These are phyloP conservation scores for Acinonyx jubatus DNA, from an alignment of 2,113 vertebrate genomes.

Conservation along the genomic window DNA sequence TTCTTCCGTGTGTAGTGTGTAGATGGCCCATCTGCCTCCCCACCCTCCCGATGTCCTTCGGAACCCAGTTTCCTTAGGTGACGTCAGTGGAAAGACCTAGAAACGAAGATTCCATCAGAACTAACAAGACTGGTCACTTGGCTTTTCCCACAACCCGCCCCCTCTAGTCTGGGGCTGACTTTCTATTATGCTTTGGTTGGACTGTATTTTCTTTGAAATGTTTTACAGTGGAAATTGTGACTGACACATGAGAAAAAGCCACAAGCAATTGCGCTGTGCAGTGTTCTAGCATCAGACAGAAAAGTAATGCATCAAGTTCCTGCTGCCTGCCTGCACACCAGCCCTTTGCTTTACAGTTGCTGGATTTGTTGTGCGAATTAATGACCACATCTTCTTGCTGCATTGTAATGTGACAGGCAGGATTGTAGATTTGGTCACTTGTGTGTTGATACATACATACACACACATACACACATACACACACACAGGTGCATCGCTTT, in stretches of 20 bases:
- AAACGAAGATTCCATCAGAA: background rate
- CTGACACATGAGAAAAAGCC: background rate
- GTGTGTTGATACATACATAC: background rate
- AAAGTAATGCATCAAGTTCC: background rate
- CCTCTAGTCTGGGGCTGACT: background rate
- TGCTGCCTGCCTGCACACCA: background rate
- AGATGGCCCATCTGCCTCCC: background rate
- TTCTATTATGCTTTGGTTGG: background rate
- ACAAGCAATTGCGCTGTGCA: background rate
- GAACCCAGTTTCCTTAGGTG: background rate
- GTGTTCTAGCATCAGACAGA: background rate
- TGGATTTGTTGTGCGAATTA: background rate
- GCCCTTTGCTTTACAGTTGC: background rate
- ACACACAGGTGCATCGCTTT: background rate
- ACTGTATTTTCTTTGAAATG: background rate
- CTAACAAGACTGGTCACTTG: background rate
- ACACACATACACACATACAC: background rate
- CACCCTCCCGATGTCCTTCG: background rate
- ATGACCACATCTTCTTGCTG: background rate
- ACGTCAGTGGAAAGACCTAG: background rate
- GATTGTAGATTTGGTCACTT: background rate
- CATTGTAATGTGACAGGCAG: background rate
- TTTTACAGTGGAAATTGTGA: conserved; percentile 21
- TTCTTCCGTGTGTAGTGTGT: conserved; percentile 79
- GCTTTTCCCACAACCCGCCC: background rate